Conservation (phyloP, 2,888 invertebrate species). For the Conchocele bisecta region DNA sequence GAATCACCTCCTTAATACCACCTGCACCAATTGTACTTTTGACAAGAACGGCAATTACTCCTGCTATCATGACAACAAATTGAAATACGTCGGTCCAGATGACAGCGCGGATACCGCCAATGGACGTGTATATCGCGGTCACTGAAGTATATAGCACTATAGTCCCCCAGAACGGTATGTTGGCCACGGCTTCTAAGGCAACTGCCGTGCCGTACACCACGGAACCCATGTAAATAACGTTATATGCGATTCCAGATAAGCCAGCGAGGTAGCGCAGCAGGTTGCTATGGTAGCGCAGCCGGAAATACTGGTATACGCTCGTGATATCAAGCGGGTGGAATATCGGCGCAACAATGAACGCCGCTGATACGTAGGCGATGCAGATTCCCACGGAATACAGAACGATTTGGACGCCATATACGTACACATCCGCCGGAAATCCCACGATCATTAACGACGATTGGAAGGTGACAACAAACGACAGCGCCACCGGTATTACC, state of each 20-base stretch:
- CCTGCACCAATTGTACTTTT: constrained; percentile 15
- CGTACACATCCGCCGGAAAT: constrained; percentile 28
- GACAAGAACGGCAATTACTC: constrained; percentile 27
- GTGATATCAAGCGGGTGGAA: constrained; percentile 32
- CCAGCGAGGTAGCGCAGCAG: constrained; percentile 17
- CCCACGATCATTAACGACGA: constrained; percentile 35
- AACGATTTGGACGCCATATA: constrained; percentile 9
- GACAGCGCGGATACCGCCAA: constrained; percentile 37
- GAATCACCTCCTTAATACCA: constrained; percentile 1
- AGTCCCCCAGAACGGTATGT: constrained; percentile 35
- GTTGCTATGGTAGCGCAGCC: constrained; percentile 25
- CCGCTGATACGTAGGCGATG: constrained; percentile 14
- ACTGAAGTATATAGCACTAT: constrained; percentile 15
- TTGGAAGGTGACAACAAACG: constrained; percentile 41
- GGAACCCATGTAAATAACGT: constrained; percentile 34
- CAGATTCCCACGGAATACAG: constrained; percentile 13
- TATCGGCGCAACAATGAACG: constrained; percentile 17
- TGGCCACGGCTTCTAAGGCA: constrained; percentile 27
- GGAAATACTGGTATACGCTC: constrained; percentile 38
- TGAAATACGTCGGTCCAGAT: constrained; percentile 48
- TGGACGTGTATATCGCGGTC: constrained; percentile 28
- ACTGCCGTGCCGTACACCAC: constrained; percentile 33
- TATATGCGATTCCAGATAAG: constrained; percentile 13
- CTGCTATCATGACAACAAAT: constrained; percentile 27
- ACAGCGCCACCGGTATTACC: constrained; percentile 22